Conservation (phyloP, 2,888 invertebrate species). For the Ormyrus rosae region DNA sequence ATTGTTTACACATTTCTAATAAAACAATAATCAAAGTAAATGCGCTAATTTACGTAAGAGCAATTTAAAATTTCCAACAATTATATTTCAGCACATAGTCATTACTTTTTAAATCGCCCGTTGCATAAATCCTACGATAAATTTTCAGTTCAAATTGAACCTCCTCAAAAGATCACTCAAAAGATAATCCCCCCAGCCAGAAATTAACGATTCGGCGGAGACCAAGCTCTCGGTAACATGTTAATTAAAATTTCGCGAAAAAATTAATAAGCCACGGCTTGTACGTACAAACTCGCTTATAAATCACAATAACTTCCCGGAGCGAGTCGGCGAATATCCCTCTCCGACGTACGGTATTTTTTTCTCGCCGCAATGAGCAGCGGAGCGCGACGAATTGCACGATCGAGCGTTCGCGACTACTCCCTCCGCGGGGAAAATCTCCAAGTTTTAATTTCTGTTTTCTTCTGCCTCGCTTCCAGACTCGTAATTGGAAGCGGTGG, state of each 20-base stretch:
- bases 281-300: neutral
- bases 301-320: constrained; percentile 34
- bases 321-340: constrained; percentile 10
- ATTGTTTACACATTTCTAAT: too few species aligned
- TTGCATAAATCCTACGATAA: too few species aligned
- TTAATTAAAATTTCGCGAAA: constrained; percentile 40
- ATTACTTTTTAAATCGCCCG: too few species aligned
- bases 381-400: constrained; percentile 37
- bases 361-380: constrained; percentile 31
- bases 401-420: constrained; percentile 19
- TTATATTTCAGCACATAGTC: too few species aligned
- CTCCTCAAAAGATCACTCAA: too few species aligned
- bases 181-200: too few species aligned
- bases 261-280: constrained; percentile 22
- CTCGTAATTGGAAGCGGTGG: constrained; percentile 31
- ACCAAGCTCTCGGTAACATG: neutral
- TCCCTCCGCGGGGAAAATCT: neutral
- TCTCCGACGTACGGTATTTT: constrained; percentile 25
- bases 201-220: too few species aligned
- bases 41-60: too few species aligned
- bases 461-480: neutral
- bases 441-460: neutral
- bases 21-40: too few species aligned
- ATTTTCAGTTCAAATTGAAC: too few species aligned
- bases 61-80: too few species aligned